These are phyloP conservation scores for Notolabrus celidotus DNA, from an alignment of 2,797 vertebrate genomes.

Conservation along the genomic window DNA sequence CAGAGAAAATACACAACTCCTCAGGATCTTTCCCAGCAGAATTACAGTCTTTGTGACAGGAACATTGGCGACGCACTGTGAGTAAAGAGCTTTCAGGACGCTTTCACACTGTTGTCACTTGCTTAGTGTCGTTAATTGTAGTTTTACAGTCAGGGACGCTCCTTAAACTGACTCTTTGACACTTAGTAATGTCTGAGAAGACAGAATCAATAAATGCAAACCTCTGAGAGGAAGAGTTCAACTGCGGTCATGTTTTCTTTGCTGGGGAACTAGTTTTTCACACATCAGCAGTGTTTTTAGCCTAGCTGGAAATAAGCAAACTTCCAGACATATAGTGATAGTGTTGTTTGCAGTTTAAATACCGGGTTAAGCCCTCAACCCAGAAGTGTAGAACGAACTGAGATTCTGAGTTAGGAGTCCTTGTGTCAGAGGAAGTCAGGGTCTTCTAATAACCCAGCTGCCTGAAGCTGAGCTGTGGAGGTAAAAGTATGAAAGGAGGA, in stretches of 20 bases:
- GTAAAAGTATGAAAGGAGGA: slow-evolving; percentile 40
- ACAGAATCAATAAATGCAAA: slow-evolving; percentile 22
- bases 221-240: slow-evolving; percentile 5
- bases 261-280: background rate
- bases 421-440: slow-evolving; percentile 13
- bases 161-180: background rate
- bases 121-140: slow-evolving; percentile 11
- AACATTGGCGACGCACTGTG: slow-evolving; percentile 10
- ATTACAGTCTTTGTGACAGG: slow-evolving; percentile 18
- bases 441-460: slow-evolving; percentile 44
- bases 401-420: slow-evolving; percentile 3
- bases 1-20: background rate
- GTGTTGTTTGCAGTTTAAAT: slow-evolving; percentile 1
- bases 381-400: slow-evolving; percentile 12
- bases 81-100: slow-evolving; percentile 2
- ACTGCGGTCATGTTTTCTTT: background rate
- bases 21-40: slow-evolving; percentile 10
- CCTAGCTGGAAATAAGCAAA: slow-evolving; percentile 8
- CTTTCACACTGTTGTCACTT: background rate
- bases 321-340: background rate
- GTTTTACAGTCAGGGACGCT: background rate
- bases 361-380: background rate
- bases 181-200: slow-evolving; percentile 1
- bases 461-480: slow-evolving; percentile 38
- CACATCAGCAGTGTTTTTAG: background rate